These are phyloP conservation scores for Protobothrops mucrosquamatus DNA, from an alignment of 2,113 vertebrate species.

Conservation along the genomic window DNA sequence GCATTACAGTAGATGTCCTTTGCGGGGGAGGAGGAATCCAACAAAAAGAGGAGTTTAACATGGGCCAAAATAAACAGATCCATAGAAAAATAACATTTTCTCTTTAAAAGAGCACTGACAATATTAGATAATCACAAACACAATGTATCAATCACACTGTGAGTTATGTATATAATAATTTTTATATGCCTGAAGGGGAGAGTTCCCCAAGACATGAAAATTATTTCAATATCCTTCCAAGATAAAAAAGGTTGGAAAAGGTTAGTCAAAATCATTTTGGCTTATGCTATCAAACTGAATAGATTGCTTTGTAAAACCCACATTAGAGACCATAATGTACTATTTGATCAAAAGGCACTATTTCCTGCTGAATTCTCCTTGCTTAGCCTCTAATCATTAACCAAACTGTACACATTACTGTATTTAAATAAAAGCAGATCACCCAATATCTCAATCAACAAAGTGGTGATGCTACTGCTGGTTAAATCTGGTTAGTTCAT, in stretches of 20 bases:
- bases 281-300: background rate
- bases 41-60: background rate
- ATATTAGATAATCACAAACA: background rate
- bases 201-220: background rate
- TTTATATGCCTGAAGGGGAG: background rate
- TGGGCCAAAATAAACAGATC: background rate
- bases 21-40: background rate
- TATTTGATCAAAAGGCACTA: background rate
- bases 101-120: background rate
- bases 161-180: background rate
- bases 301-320: background rate
- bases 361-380: background rate
- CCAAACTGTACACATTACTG: background rate
- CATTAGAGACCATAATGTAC: background rate
- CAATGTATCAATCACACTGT: background rate
- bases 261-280: background rate
- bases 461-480: background rate
- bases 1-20: background rate
- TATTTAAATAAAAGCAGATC: background rate
- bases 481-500: background rate
- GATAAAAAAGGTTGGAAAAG: background rate
- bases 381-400: background rate
- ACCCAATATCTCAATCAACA: background rate
- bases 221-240: background rate
- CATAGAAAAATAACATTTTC: background rate